Evolutionary conservation across 2,113 vertebrate genomes (phyloP), one percentile per base, ranked within the genome.

Genomic region (Speoplatyrhinus poulsoni): DNA sequence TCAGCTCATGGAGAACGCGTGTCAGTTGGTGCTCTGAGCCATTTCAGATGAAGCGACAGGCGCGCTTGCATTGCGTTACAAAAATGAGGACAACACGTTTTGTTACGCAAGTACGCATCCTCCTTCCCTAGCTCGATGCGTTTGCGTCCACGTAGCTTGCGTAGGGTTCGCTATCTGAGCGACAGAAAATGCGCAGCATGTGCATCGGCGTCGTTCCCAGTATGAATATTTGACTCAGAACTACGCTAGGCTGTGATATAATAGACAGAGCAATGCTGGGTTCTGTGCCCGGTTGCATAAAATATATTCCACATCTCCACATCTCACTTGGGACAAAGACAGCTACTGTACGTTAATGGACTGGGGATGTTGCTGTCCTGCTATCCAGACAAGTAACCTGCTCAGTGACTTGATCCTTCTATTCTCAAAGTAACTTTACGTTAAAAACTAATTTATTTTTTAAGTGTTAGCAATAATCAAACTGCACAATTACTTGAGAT

Each of bases 391-490:
- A n/a, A 54, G 1, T 12, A 50, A 13, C 12, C 10, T 4, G 8
- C 49, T 50, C 10, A 4, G 9, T 50, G 49, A 41, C 9, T 9
- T 50, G 49, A 12, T 13, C 36, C 7, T 41, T 11, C 49, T 50
- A 15, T n/a, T 8, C n/a, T 8, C 52, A 54, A 54, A 54, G 6
- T 15, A 16, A n/a, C 52, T 1, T 15, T 7, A 3, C 6, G 4
- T 54, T 54, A 16, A 54, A 50, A 9, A 50, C 3, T 32, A 41
- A 41, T 49, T 65, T 77, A 26, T 17, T 64, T 58, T 70, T 46
- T 41, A 57, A 49, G 33, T 67, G 17, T 62, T 53, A 71, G 77
- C 72, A 79, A 81, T 79, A 81, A 81, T 55, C 62, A 12, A 53
- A 69, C 46, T 64, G 12, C 69, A 72, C 36, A 41, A 41, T 6